These are phyloP conservation scores for Rostratula benghalensis DNA, from an alignment of 2,113 vertebrate genomes.

Conservation along the genomic window DNA sequence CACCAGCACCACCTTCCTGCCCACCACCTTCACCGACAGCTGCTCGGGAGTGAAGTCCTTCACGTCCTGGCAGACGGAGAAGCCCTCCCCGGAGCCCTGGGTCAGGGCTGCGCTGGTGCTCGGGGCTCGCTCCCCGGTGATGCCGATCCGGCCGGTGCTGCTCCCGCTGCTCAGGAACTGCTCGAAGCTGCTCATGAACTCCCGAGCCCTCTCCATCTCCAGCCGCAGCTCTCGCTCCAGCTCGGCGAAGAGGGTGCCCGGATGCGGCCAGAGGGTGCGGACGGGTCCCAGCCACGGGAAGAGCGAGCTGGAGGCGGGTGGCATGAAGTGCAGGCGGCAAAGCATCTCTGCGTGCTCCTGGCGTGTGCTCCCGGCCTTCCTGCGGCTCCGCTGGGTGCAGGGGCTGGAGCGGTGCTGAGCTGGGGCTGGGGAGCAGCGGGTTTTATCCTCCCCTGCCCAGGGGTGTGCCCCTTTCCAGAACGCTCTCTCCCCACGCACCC, in stretches of 20 bases:
- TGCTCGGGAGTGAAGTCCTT: neutral
- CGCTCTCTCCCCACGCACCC: slow-evolving; percentile 17
- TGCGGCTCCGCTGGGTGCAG: neutral
- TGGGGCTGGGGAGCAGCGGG: neutral
- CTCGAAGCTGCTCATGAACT: slow-evolving; percentile 55
- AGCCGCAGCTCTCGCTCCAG: slow-evolving; percentile 44
- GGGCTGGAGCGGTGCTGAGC: neutral
- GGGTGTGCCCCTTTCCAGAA: slow-evolving; percentile 64
- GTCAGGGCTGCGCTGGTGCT: neutral
- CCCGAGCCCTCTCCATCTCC: slow-evolving; percentile 48
- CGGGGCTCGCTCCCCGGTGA: neutral
- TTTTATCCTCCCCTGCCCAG: slow-evolving; percentile 42
- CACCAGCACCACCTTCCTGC: slow-evolving; percentile 51
- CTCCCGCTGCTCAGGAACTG: neutral
- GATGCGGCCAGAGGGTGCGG: slow-evolving; percentile 60
- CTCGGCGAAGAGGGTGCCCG: slow-evolving; percentile 34
- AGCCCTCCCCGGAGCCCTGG: neutral
- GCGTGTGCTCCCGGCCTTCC: neutral
- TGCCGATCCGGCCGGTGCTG: neutral
- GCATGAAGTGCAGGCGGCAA: slow-evolving; percentile 61
- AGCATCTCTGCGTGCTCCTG: slow-evolving; percentile 11
- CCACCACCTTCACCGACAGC: slow-evolving; percentile 60
- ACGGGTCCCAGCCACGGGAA: slow-evolving; percentile 42
- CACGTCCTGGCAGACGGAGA: slow-evolving; percentile 44
- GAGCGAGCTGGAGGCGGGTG: neutral